These are phyloP conservation scores for Anisognathus igniventris DNA, from an alignment of 2,797 vertebrate species.

Conservation along the genomic window DNA sequence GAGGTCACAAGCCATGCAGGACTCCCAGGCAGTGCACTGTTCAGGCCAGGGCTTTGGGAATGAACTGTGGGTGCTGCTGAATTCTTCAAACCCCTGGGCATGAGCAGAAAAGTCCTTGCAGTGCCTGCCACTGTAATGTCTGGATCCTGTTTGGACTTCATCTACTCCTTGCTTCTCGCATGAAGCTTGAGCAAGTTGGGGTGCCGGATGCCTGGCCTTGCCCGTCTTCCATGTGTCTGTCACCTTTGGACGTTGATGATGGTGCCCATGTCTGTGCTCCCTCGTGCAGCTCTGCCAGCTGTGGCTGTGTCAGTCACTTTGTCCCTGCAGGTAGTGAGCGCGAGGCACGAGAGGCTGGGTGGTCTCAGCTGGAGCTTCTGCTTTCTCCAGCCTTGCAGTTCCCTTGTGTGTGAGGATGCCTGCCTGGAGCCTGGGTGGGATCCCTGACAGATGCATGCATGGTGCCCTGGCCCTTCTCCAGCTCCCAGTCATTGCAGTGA, in stretches of 20 bases:
- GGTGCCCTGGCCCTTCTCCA: background rate
- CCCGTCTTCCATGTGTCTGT: background rate
- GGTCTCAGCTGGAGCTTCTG: background rate
- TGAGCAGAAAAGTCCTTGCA: background rate
- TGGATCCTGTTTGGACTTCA: background rate
- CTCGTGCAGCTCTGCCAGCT: background rate
- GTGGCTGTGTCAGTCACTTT: background rate
- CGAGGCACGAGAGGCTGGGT: background rate
- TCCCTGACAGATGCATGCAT: background rate
- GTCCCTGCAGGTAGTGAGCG: background rate
- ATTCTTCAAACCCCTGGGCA: background rate
- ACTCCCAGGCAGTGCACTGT: background rate
- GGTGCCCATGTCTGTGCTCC: background rate
- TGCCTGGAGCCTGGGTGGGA: background rate
- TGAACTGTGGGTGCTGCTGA: background rate
- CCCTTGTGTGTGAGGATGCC: background rate
- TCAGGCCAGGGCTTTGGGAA: background rate
- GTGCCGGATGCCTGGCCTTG: background rate
- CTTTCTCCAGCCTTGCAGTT: background rate
- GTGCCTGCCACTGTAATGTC: background rate
- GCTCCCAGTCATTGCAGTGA: background rate
- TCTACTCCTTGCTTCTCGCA: background rate
- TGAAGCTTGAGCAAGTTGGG: background rate
- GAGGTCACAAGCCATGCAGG: background rate
- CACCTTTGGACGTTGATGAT: background rate